phyloP scores from a whole-genome alignment of 1,140 invertebrate species.

The Drosophila neocordata region DNA sequence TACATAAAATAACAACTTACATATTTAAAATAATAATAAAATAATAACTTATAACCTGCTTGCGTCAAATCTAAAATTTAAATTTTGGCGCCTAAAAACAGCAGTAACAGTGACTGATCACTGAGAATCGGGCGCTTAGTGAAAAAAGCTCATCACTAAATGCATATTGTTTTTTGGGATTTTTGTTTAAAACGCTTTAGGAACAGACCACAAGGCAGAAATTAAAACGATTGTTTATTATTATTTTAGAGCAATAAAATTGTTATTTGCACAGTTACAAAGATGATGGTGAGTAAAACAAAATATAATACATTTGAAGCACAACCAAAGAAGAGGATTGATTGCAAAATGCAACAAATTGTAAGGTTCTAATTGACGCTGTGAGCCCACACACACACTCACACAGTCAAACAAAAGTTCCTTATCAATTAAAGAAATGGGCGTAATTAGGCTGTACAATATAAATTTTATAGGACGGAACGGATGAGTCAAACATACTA shows the following conservation, averaged over 20 bases:
- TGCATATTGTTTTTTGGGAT: neutral
- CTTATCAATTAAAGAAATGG: slow-evolving; percentile 68
- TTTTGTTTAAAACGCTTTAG: slow-evolving; percentile 8
- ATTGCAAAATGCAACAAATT: neutral
- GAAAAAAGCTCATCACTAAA: slow-evolving; percentile 8
- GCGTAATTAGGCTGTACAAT: slow-evolving; percentile 62
- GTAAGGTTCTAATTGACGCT: neutral
- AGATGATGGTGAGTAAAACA: slow-evolving; percentile 6
- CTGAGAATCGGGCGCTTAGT: too few relatives aligned
- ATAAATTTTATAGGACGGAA: slow-evolving; percentile 57
- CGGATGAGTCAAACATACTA: slow-evolving; percentile 70
- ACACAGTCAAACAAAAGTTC: slow-evolving; percentile 46
- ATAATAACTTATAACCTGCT: too few relatives aligned
- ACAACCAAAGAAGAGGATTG: neutral
- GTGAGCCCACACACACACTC: neutral
- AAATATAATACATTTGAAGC: neutral
- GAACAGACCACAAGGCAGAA: neutral
- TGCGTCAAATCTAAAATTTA: too few relatives aligned
- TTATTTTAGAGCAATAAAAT: slow-evolving; percentile 2
- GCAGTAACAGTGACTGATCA: neutral
- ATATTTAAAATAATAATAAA: too few relatives aligned
- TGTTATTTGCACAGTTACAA: slow-evolving; percentile 1
- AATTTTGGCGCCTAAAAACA: neutral
- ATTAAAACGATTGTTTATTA: slow-evolving; percentile 4
- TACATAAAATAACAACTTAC: too few relatives aligned